These are phyloP conservation scores for Manis crassicaudata DNA, from an alignment of 2,797 vertebrate genomes.

Conservation along the genomic window DNA sequence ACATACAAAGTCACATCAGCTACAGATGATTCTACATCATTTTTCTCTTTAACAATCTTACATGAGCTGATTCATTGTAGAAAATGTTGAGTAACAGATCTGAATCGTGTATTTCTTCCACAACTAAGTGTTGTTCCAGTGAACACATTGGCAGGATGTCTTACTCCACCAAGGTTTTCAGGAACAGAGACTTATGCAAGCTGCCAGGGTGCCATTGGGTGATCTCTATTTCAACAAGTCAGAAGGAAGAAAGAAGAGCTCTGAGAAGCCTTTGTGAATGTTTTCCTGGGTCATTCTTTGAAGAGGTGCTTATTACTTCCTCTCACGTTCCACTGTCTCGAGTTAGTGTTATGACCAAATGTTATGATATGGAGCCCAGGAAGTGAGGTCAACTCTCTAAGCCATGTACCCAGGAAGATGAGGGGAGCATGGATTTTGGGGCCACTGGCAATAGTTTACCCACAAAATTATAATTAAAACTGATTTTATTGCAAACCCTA, in stretches of 20 bases:
- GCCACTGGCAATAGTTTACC: not conserved
- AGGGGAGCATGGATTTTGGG: not conserved
- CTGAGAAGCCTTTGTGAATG: not conserved
- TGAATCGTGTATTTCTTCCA: not conserved
- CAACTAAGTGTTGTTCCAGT: not conserved
- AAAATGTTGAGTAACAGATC: not conserved
- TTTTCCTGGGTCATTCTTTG: not conserved
- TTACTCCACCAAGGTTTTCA: not conserved
- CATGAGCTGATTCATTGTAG: not conserved
- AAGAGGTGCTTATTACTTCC: not conserved
- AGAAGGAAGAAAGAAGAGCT: not conserved
- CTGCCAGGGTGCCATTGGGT: not conserved
- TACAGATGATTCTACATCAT: not conserved
- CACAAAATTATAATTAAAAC: not conserved
- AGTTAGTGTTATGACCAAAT: not conserved
- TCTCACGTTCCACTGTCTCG: not conserved
- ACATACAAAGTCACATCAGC: not conserved
- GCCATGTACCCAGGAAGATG: not conserved
- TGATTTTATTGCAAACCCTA: not conserved
- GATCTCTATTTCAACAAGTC: not conserved
- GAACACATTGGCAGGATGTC: not conserved
- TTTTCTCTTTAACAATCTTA: not conserved
- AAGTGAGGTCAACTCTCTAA: not conserved
- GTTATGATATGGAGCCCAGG: not conserved
- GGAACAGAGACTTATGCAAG: not conserved